phyloP scores from a whole-genome alignment of 1,140 invertebrate genomes.

The Hyles vespertilio region DNA sequence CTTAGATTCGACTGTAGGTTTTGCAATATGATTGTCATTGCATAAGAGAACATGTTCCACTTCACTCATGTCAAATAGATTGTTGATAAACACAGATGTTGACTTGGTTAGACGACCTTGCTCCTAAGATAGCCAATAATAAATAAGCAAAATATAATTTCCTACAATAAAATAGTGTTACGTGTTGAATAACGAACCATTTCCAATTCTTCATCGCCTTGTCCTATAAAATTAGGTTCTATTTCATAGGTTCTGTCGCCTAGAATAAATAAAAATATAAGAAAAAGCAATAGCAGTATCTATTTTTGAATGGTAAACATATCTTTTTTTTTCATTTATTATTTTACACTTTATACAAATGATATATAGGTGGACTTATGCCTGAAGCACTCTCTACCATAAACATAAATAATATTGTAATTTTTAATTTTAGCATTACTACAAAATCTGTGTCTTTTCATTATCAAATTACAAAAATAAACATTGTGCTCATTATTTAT shows the following conservation, averaged over 20 bases:
- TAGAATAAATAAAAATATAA: conserved; percentile 19
- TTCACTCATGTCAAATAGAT: conserved; percentile 58
- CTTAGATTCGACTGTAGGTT: conserved; percentile 21
- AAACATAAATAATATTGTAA: no score
- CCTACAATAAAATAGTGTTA: background rate
- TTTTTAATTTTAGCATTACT: no score
- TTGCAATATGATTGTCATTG: conserved; percentile 21
- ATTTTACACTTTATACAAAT: no score
- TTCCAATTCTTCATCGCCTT: conserved; percentile 59
- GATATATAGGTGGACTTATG: no score
- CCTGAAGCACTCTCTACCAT: no score
- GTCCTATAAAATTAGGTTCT: conserved; percentile 44
- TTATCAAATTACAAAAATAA: no score
- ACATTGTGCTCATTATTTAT: no score
- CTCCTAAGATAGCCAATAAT: conserved; percentile 12
- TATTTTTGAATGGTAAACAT: no score
- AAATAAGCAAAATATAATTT: background rate
- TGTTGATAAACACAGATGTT: conserved; percentile 52
- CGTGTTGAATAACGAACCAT: conserved; percentile 26
- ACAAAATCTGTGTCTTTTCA: no score
- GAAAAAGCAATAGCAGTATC: background rate
- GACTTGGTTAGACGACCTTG: conserved; percentile 33
- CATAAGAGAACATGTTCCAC: conserved; percentile 32
- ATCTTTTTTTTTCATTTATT: no score
- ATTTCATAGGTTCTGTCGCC: conserved; percentile 27